phyloP scores from a whole-genome alignment of 1,140 invertebrate species.

The Meteorus sp. region DNA sequence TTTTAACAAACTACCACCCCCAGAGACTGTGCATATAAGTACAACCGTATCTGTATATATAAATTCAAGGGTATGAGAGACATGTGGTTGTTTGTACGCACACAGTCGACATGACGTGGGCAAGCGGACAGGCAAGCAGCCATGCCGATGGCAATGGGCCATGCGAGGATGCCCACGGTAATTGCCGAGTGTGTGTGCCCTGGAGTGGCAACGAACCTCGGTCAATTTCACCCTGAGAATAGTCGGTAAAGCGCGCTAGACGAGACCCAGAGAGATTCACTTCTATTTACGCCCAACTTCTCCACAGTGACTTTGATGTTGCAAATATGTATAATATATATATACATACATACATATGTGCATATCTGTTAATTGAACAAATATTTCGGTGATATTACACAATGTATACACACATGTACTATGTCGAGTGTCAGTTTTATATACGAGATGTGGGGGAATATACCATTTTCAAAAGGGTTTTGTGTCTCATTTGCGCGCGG shows the following conservation, averaged over 20 bases:
- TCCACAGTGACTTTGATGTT: background rate
- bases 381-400: too few relatives aligned
- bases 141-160: constrained; percentile 41
- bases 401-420: too few relatives aligned
- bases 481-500: background rate
- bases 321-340: background rate
- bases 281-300: background rate
- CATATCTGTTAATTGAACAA: too few relatives aligned
- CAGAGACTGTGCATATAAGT: too few relatives aligned
- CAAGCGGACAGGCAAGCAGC: constrained; percentile 24
- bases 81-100: background rate
- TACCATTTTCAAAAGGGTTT: background rate
- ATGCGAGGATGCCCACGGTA: constrained; percentile 38
- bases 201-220: constrained; percentile 43
- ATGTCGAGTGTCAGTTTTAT: too few relatives aligned
- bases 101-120: background rate
- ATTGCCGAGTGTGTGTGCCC: constrained; percentile 36
- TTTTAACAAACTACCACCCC: too few relatives aligned
- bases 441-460: too few relatives aligned
- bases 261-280: background rate
- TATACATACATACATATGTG: background rate
- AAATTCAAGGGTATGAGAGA: background rate
- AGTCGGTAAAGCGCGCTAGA: background rate
- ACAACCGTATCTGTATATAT: background rate
- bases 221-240: constrained; percentile 40